Evolutionary conservation across 2,113 vertebrate genomes (phyloP).

Genomic region (Engraulis encrasicolus): DNA sequence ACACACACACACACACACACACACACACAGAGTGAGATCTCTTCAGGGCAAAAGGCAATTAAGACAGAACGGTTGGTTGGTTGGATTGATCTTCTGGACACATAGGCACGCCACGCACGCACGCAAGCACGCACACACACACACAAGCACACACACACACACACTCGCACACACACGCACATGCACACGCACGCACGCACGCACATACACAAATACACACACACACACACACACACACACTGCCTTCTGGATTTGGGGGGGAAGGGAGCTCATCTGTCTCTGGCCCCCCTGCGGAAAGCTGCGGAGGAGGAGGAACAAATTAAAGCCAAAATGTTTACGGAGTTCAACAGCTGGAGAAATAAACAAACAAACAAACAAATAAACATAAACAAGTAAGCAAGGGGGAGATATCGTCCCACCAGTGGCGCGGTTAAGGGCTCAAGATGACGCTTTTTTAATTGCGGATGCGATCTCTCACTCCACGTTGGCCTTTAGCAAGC

Average conservation of each 20-base stretch:
- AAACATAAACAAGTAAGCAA: too few relatives aligned
- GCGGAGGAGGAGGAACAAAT: conserved; percentile 17
- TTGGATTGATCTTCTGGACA: too few relatives aligned
- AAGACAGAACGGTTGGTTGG: neutral
- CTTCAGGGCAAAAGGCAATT: neutral
- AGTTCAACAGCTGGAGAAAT: neutral
- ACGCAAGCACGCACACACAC: too few relatives aligned
- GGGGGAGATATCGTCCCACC: neutral
- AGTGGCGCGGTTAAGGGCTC: neutral
- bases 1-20: too few relatives aligned
- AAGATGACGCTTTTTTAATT: neutral
- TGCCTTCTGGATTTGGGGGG: neutral
- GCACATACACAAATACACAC: too few relatives aligned
- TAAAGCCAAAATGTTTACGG: neutral
- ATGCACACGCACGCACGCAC: too few relatives aligned
- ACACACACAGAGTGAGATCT: neutral
- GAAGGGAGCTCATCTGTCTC: neutral
- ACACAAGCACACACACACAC: too few relatives aligned
- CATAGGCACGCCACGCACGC: too few relatives aligned
- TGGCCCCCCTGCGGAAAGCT: neutral
- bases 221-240: too few relatives aligned
- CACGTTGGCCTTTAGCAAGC: neutral
- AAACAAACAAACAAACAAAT: neutral
- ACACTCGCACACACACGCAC: too few relatives aligned
- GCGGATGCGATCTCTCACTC: neutral